These are phyloP conservation scores for Acrobasis repandana DNA, from an alignment of 2,888 invertebrate species.

Conservation along the genomic window DNA sequence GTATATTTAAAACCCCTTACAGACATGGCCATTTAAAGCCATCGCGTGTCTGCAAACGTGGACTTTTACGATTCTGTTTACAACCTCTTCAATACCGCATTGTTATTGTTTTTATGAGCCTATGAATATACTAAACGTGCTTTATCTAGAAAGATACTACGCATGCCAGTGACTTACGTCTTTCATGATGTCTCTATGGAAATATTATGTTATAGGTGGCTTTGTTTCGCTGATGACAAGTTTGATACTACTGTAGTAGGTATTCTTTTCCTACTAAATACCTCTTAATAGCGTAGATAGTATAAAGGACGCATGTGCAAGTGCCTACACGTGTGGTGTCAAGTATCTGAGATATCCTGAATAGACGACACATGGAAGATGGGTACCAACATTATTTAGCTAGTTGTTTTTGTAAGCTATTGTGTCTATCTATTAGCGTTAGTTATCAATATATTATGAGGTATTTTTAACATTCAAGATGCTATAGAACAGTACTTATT, in stretches of 20 bases:
- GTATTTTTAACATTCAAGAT: too few species aligned
- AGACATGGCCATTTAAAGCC: not conserved
- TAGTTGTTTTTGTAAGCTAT: too few species aligned
- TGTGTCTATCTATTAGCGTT: too few species aligned
- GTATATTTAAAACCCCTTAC: not conserved
- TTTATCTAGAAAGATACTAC: conserved; percentile 8
- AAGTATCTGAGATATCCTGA: not conserved
- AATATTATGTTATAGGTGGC: not conserved
- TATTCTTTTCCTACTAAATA: not conserved
- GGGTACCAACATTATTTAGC: too few species aligned
- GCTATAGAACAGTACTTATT: too few species aligned
- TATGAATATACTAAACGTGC: conserved; percentile 5
- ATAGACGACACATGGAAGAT: not conserved
- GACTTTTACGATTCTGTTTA: conserved; percentile 41
- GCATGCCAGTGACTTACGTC: conserved; percentile 1
- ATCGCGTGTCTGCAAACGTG: conserved; percentile 30
- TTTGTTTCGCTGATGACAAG: not conserved
- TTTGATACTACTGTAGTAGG: not conserved
- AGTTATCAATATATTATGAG: too few species aligned
- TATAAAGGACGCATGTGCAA: not conserved
- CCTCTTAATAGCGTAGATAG: not conserved
- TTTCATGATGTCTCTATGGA: not conserved
- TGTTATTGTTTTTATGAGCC: conserved; percentile 14
- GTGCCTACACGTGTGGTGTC: not conserved
- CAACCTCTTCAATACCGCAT: conserved; percentile 21